Base-by-base conservation (phyloP, 2,797 vertebrate species). In the Hyperoplus immaculatus region DNA sequence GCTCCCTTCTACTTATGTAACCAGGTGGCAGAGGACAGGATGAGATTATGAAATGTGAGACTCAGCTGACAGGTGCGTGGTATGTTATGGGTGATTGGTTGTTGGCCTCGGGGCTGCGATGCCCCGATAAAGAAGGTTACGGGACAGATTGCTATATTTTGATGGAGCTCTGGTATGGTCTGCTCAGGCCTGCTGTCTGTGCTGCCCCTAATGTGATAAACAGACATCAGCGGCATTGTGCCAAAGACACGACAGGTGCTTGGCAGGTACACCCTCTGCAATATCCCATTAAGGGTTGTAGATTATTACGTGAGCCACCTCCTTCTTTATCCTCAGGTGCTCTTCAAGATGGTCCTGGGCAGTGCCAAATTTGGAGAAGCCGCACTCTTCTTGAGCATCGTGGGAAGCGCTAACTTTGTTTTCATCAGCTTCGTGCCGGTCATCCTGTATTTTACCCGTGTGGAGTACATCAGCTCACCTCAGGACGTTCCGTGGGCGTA, bases 361-460 rank as follows among this genome's bases (percentile, higher is more conserved):
- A 98, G 98, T 84, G 98, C 98, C 83, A 98, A 97, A 93, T 99
- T 98, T 58, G 98, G 98, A 80, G 98, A 99, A 92, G 98, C 98
- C n/a, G 98, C 98, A 77, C 96, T 99, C 90, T 99, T 99, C 89
- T 91, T 99, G 88, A 97, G 96, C 67, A 94, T 97, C 18, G 94
- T 99, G 61, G 97, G 97, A 39, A 95, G 96, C 45, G 97, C 97
- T 92, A 99, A 99, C 69, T 90, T 98, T 81, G 91, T 98, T 81
- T 97, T 98, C 58, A 74, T 99, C 93, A 97, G 97, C 92, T 97
- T 96, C 70, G 95, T 98, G 89, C 98, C 98, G 5, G 83, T 97
- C 85, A 95, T 98, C 84, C 96, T 99, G 87, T 99, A 98, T 94
- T 97, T 99, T 88, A 98, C 97, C 84, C 96, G 94, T n/a, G 96